A percentile compares a stretch with the other conserved stretches of the same genome.
Evolutionary conservation across 2,888 invertebrate species (phyloP).

Genomic region (Cheiracanthium punctorium): DNA sequence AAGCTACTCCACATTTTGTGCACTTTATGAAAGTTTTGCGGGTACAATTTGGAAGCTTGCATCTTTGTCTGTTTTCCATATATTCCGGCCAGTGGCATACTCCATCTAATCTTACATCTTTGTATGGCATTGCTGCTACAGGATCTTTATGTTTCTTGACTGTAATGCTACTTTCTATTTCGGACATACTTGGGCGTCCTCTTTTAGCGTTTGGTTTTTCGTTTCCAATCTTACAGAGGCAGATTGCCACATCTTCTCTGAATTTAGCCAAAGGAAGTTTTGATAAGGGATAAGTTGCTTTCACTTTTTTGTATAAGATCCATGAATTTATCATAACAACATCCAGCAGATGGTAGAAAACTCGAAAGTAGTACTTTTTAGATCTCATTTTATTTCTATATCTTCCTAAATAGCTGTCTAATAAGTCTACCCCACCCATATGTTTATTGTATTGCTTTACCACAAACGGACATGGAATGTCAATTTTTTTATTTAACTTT

Average conservation of each 20-base stretch:
- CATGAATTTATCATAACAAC: no score
- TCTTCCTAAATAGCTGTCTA: neutral
- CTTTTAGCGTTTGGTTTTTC: conserved; percentile 1
- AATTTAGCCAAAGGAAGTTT: conserved; percentile 5
- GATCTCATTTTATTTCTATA: neutral
- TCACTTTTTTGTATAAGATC: no score
- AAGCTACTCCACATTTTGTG: conserved; percentile 14
- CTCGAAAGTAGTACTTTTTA: neutral
- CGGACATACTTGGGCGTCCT: neutral
- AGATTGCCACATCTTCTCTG: neutral
- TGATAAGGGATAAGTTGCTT: neutral
- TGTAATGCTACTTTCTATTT: neutral
- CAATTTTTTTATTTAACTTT: no score
- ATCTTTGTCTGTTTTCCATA: conserved; percentile 17
- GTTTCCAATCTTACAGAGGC: neutral
- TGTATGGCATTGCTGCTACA: neutral
- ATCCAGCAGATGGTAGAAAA: neutral
- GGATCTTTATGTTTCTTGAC: neutral
- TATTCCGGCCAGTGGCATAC: conserved; percentile 16
- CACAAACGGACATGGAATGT: neutral
- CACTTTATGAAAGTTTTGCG: conserved; percentile 21
- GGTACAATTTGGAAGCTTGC: conserved; percentile 12
- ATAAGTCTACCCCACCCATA: neutral
- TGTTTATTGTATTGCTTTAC: neutral
- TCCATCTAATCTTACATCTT: conserved; percentile 27